A percentile compares a stretch with the other conserved stretches of the same genome.
phyloP scores from a whole-genome alignment of 1,140 invertebrate genomes.

The Paraescarpia echinospica region DNA sequence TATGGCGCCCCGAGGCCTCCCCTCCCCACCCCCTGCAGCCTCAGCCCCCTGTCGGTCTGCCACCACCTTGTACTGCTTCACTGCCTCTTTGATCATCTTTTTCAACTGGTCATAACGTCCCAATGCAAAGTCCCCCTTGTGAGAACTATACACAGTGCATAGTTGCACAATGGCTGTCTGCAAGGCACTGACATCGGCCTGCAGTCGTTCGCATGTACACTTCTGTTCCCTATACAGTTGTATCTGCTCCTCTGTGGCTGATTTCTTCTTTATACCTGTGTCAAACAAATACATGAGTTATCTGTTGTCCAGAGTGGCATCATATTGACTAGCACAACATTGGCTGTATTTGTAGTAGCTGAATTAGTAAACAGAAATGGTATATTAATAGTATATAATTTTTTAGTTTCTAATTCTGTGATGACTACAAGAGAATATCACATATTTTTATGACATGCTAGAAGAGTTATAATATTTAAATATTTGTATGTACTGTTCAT shows the following conservation, averaged over 20 bases:
- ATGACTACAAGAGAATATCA: too few species aligned
- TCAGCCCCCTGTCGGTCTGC: not conserved
- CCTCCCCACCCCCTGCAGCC: not conserved
- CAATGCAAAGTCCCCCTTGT: conserved; percentile 28
- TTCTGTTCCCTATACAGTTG: conserved; percentile 3
- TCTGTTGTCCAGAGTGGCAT: too few species aligned
- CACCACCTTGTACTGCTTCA: conserved; percentile 8
- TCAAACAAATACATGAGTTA: not conserved
- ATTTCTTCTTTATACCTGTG: conserved; percentile 5
- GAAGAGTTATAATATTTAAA: too few species aligned
- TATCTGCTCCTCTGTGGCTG: conserved; percentile 2
- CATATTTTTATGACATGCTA: too few species aligned
- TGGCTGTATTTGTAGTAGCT: too few species aligned
- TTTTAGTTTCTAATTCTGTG: too few species aligned
- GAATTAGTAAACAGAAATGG: too few species aligned
- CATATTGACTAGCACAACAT: too few species aligned
- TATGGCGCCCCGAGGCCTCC: not conserved
- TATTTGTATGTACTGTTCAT: too few species aligned
- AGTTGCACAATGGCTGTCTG: not conserved
- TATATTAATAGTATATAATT: too few species aligned
- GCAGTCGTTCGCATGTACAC: conserved; percentile 7
- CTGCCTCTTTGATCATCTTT: conserved; percentile 25
- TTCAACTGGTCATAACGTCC: conserved; percentile 65
- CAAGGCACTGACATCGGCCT: not conserved
- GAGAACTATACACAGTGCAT: not conserved